These are phyloP conservation scores for Stictonetta naevosa DNA, from an alignment of 2,113 vertebrate species.

Conservation along the genomic window DNA sequence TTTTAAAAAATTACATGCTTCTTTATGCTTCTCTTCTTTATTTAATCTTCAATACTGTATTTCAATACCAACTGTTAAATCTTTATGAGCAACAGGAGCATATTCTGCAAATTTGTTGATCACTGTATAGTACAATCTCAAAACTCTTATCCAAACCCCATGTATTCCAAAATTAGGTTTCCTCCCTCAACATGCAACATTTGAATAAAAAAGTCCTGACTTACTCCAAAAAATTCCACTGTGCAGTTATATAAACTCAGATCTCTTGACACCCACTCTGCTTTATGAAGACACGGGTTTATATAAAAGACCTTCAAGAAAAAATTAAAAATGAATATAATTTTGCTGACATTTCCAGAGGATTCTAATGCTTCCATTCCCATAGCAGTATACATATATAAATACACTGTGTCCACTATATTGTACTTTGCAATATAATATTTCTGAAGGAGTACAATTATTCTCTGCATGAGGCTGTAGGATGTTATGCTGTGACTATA, in stretches of 20 bases:
- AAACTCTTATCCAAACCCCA: conserved; percentile 45
- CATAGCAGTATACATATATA: neutral
- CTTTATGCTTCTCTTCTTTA: neutral
- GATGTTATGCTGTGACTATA: neutral
- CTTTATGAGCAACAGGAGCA: conserved; percentile 1
- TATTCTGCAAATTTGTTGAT: conserved; percentile 27
- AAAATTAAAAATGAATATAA: conserved; percentile 13
- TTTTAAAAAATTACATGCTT: neutral
- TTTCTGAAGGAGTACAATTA: conserved; percentile 12
- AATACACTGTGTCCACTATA: neutral
- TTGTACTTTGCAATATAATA: neutral
- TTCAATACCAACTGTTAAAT: conserved; percentile 24
- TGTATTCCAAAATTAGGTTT: conserved; percentile 59
- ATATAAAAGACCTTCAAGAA: conserved; percentile 52
- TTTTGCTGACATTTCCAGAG: conserved; percentile 16
- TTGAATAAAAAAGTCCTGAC: conserved; percentile 66
- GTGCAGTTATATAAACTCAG: conserved; percentile 56
- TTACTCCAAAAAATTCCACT: conserved; percentile 58
- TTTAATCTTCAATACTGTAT: conserved; percentile 10
- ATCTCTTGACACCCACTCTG: conserved; percentile 62
- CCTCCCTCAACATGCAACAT: conserved; percentile 55
- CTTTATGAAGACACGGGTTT: conserved; percentile 55
- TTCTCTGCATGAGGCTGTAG: conserved; percentile 1
- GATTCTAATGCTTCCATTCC: conserved; percentile 8
- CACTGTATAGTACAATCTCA: conserved; percentile 6